These are phyloP conservation scores for Dascillus cervinus DNA, from an alignment of 2,888 invertebrate species.

Conservation along the genomic window DNA sequence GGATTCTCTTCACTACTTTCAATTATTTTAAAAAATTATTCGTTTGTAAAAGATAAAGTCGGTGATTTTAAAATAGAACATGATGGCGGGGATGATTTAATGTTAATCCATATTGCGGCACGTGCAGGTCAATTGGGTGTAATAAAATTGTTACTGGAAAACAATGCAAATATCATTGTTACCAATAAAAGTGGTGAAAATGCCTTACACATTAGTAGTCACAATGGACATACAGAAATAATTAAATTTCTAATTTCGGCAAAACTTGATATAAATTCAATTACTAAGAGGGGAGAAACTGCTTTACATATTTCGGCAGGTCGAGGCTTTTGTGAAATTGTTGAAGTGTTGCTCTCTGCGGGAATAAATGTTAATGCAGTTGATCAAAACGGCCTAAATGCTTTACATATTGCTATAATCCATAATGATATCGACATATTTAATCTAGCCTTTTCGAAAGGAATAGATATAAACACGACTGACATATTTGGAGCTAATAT, in stretches of 20 bases:
- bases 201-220: neutral
- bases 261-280: neutral
- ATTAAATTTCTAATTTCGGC: neutral
- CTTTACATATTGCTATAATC: neutral
- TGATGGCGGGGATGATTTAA: no score
- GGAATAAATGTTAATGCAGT: neutral
- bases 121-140: neutral
- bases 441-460: neutral
- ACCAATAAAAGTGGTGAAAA: neutral
- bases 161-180: neutral
- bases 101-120: no score
- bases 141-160: slow-evolving; percentile 1
- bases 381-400: neutral
- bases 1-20: no score
- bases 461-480: no score
- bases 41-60: no score
- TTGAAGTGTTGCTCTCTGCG: neutral
- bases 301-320: neutral
- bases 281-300: neutral
- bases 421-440: neutral
- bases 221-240: neutral
- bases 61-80: no score
- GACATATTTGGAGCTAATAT: no score
- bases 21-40: no score
- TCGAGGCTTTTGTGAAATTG: neutral